Percentiles rank a stretch among this genome's conserved stretches.
phyloP scores from a whole-genome alignment of 2,888 invertebrate species.

The Ditula angustiorana region DNA sequence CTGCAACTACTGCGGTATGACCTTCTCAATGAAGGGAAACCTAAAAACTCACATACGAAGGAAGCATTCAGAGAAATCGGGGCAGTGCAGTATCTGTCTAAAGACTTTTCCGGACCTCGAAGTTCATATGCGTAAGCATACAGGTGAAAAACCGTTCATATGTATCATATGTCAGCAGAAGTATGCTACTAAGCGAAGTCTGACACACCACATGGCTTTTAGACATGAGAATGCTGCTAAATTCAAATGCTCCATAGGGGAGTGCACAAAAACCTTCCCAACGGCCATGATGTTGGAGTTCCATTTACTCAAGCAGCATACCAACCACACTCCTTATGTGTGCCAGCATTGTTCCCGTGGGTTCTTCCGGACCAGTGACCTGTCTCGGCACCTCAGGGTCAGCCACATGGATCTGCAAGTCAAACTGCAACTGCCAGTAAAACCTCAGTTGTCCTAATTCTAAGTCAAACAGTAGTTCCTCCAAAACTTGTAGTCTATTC shows the following conservation, averaged over 20 bases:
- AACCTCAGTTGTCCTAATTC: constrained; percentile 32
- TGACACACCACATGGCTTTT: constrained; percentile 72
- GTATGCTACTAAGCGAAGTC: constrained; percentile 66
- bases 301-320: constrained; percentile 76
- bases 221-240: constrained; percentile 75
- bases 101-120: constrained; percentile 84
- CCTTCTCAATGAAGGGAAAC: constrained; percentile 84
- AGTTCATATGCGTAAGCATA: constrained; percentile 85
- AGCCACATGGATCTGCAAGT: constrained; percentile 66
- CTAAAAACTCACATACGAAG: constrained; percentile 82
- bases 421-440: constrained; percentile 47
- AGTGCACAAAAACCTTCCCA: constrained; percentile 73
- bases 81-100: constrained; percentile 79
- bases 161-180: constrained; percentile 70
- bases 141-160: constrained; percentile 79
- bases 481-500: constrained; percentile 11
- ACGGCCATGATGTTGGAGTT: constrained; percentile 76
- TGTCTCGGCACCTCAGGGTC: constrained; percentile 70
- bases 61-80: constrained; percentile 85
- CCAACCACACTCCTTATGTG: constrained; percentile 73
- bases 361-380: constrained; percentile 74
- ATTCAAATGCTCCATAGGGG: constrained; percentile 73
- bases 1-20: constrained; percentile 75
- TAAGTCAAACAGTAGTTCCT: constrained; percentile 13
- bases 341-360: constrained; percentile 76